Percentiles rank a stretch among this genome's conserved stretches.
Evolutionary conservation across 2,113 vertebrate genomes (phyloP).

Genomic region (Corapipo altera): DNA sequence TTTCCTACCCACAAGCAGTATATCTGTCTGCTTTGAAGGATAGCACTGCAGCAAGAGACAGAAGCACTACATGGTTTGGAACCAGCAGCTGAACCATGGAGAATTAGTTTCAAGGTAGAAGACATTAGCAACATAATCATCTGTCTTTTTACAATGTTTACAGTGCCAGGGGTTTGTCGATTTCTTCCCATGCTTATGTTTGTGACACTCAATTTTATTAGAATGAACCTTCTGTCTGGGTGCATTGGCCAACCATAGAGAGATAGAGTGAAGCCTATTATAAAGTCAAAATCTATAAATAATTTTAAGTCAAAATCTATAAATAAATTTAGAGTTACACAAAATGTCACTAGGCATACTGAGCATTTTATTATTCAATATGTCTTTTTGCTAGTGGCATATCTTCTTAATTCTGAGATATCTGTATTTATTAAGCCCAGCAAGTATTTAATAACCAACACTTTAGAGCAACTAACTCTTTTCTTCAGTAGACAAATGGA

Average conservation of each 20-base stretch:
- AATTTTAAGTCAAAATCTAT: slow-evolving; percentile 68
- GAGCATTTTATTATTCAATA: slow-evolving; percentile 70
- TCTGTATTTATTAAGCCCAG: slow-evolving; percentile 47
- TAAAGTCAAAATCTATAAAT: slow-evolving; percentile 68
- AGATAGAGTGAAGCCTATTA: slow-evolving; percentile 51
- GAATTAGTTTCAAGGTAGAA: slow-evolving; percentile 61
- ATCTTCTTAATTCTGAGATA: slow-evolving; percentile 62
- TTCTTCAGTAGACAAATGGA: slow-evolving; percentile 16
- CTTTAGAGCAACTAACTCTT: slow-evolving; percentile 28
- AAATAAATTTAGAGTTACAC: slow-evolving; percentile 68
- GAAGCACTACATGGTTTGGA: not conserved
- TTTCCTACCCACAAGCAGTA: not conserved
- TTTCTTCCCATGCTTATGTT: slow-evolving; percentile 53
- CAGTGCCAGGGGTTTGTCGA: slow-evolving; percentile 5
- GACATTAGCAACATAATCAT: slow-evolving; percentile 42
- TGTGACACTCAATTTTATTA: slow-evolving; percentile 65
- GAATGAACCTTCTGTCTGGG: slow-evolving; percentile 57
- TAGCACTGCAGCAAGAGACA: not conserved
- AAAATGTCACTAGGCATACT: slow-evolving; percentile 21
- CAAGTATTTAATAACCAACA: slow-evolving; percentile 65
- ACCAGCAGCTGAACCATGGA: slow-evolving; percentile 19
- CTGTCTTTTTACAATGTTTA: slow-evolving; percentile 45
- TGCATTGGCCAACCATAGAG: slow-evolving; percentile 36
- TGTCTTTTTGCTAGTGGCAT: slow-evolving; percentile 64
- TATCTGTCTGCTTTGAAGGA: not conserved